These are phyloP conservation scores for Paradoxurus hermaphroditus DNA, from an alignment of 2,113 vertebrate genomes.

Conservation along the genomic window DNA sequence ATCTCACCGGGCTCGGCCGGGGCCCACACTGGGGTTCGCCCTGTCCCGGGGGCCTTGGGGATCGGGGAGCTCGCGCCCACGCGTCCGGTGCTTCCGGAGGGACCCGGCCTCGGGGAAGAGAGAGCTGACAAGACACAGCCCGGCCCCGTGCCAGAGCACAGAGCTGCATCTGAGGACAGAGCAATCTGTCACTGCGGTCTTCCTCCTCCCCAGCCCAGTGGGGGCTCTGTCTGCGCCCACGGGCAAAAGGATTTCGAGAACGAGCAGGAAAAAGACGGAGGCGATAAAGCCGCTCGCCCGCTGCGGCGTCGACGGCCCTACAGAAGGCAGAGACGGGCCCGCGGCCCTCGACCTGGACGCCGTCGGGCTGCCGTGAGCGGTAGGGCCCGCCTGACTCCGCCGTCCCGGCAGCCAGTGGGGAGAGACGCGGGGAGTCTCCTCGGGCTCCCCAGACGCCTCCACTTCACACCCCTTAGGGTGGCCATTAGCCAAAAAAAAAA, in stretches of 20 bases:
- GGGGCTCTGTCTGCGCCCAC: neutral
- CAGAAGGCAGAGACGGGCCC: neutral
- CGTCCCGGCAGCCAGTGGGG: neutral
- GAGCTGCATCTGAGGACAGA: neutral
- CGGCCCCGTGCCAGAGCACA: neutral
- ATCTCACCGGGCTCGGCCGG: neutral
- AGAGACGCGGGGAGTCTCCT: neutral
- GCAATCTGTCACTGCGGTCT: slow-evolving; percentile 40
- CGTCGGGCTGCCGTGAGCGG: neutral
- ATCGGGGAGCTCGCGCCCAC: neutral
- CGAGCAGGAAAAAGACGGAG: neutral
- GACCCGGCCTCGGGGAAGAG: neutral
- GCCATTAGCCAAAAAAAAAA: neutral
- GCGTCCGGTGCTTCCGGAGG: slow-evolving; percentile 31
- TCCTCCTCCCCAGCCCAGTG: neutral
- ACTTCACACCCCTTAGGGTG: neutral
- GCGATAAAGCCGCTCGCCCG: neutral
- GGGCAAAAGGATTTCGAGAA: slow-evolving; percentile 28
- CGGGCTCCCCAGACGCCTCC: neutral
- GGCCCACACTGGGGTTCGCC: neutral
- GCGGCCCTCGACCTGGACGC: neutral
- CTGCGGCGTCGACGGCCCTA: neutral
- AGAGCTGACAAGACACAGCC: neutral
- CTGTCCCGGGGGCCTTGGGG: neutral
- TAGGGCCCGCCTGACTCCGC: neutral